phyloP scores from a whole-genome alignment of 1,140 invertebrate species.

The Scaptomyza pallida region DNA sequence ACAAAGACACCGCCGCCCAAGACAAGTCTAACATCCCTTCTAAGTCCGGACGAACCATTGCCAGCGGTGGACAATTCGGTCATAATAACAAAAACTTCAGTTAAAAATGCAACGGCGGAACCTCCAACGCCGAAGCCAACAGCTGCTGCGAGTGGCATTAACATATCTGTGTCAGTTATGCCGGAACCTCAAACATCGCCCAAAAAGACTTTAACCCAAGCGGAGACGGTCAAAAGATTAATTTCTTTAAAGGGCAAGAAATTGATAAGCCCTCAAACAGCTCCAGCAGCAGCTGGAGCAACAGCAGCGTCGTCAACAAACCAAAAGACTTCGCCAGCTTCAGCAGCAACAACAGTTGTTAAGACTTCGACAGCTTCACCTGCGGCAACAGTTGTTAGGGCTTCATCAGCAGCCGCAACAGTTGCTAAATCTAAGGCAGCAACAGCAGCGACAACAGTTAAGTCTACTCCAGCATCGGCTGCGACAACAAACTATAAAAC shows the following conservation, averaged over 20 bases:
- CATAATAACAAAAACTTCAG: constrained; percentile 31
- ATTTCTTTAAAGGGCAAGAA: background rate
- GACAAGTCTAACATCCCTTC: background rate
- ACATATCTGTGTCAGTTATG: constrained; percentile 38
- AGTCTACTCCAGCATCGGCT: too few species aligned
- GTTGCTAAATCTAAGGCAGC: too few species aligned
- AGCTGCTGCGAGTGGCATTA: constrained; percentile 16
- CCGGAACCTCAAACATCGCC: background rate
- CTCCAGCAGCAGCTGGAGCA: too few species aligned
- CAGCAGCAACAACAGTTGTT: too few species aligned
- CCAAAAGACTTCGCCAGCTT: too few species aligned
- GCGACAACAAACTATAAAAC: too few species aligned
- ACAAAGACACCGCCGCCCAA: background rate
- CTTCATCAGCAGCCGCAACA: too few species aligned
- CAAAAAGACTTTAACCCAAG: constrained; percentile 21
- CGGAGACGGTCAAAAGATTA: constrained; percentile 13
- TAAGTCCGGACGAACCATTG: background rate
- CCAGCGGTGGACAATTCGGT: constrained; percentile 17
- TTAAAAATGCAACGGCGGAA: background rate
- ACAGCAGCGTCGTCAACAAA: too few species aligned
- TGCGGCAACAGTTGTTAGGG: too few species aligned
- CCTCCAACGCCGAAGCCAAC: constrained; percentile 12
- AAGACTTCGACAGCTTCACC: too few species aligned
- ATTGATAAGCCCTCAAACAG: too few species aligned
- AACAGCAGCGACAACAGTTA: too few species aligned